phyloP scores from a whole-genome alignment of 2,113 vertebrate species.

The Thymallus thymallus region DNA sequence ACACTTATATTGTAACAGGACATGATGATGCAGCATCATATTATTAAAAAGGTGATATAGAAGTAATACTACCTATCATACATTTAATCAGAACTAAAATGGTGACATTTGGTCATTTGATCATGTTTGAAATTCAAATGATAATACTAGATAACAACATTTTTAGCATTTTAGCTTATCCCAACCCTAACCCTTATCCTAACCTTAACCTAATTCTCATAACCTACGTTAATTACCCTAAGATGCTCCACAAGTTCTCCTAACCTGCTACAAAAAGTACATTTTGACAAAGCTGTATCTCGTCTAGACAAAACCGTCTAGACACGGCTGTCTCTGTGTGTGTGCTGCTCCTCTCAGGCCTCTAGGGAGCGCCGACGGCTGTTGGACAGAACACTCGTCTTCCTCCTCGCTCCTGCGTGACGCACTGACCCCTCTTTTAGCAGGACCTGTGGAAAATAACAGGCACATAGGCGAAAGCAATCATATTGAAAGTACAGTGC shows the following conservation, averaged over 20 bases:
- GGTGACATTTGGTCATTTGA: conserved; percentile 7
- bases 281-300: too few species aligned
- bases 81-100: background rate
- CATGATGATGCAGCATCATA: conserved; percentile 22
- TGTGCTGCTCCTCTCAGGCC: conserved; percentile 19
- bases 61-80: background rate
- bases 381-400: conserved; percentile 29
- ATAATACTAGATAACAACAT: background rate
- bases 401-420: conserved; percentile 30
- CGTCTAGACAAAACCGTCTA: too few species aligned
- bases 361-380: conserved; percentile 32
- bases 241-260: too few species aligned
- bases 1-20: conserved; percentile 31
- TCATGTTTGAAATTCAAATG: background rate
- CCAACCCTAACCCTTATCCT: too few species aligned
- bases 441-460: conserved; percentile 44
- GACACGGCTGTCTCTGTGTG: background rate
- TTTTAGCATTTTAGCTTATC: too few species aligned
- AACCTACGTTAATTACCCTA: too few species aligned
- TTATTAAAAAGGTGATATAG: conserved; percentile 10
- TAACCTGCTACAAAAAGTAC: too few species aligned
- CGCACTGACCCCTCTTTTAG: conserved; percentile 41
- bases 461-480: background rate
- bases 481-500: background rate
- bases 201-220: too few species aligned